Percentiles rank a stretch among this genome's conserved stretches.
Evolutionary conservation across 92 coral and sea anemone genomes (phyloP).

Genomic region (Palythoa grandiflora): DNA sequence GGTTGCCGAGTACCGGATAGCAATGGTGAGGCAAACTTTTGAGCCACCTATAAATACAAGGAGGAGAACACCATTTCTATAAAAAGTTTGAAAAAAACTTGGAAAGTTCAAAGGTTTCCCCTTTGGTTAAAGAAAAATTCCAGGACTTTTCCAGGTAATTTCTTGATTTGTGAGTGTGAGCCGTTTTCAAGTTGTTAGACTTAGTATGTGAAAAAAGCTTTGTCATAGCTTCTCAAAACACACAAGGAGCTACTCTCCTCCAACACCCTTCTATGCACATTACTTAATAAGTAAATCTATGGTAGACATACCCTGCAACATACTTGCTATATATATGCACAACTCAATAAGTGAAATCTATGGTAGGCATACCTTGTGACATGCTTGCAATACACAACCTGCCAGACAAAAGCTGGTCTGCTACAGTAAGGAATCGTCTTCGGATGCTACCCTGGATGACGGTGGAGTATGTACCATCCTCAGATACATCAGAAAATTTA

Average conservation of each 20-base stretch:
- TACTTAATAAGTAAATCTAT: not conserved
- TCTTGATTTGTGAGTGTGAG: no score
- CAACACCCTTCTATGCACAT: no score
- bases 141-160: no score
- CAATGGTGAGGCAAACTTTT: slow-evolving; percentile 82
- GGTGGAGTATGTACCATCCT: slow-evolving; percentile 80
- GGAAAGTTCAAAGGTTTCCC: not conserved
- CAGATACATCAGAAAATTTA: slow-evolving; percentile 86
- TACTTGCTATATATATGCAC: no score
- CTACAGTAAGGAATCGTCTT: slow-evolving; percentile 86
- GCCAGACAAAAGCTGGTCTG: slow-evolving; percentile 91
- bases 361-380: slow-evolving; percentile 74
- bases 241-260: no score
- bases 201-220: no score
- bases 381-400: slow-evolving; percentile 90
- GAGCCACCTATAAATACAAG: slow-evolving; percentile 66
- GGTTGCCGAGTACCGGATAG: slow-evolving; percentile 89
- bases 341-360: not conserved
- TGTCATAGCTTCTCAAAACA: no score
- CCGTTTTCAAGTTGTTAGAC: no score
- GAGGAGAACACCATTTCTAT: not conserved
- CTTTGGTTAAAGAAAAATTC: no score
- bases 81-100: not conserved
- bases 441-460: slow-evolving; percentile 77
- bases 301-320: slow-evolving; percentile 54